Evolutionary conservation across 2,888 invertebrate species (phyloP).

Genomic region (Keiferia lycopersicella): DNA sequence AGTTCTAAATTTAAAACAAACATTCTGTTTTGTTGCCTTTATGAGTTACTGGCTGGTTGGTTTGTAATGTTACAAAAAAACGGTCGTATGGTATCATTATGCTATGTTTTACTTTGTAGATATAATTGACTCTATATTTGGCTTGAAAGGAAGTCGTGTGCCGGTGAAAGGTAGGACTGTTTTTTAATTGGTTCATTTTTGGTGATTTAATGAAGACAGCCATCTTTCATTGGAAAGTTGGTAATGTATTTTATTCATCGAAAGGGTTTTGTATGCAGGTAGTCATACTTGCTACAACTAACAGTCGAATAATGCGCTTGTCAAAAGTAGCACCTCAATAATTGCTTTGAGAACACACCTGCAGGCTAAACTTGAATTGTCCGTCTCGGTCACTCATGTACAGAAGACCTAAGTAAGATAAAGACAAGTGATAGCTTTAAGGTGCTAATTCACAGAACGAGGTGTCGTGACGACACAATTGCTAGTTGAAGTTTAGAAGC

Average conservation of each 20-base stretch:
- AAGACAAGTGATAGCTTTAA: slow-evolving; percentile 45
- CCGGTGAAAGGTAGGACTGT: slow-evolving; percentile 20
- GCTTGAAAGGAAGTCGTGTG: slow-evolving; percentile 34
- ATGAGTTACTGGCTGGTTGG: slow-evolving; percentile 47
- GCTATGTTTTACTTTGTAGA: neutral
- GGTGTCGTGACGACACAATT: slow-evolving; percentile 31
- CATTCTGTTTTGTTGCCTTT: slow-evolving; percentile 61
- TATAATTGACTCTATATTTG: slow-evolving; percentile 40
- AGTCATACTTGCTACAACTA: slow-evolving; percentile 5
- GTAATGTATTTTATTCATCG: neutral
- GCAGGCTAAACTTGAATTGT: slow-evolving; percentile 35
- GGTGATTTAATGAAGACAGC: slow-evolving; percentile 16
- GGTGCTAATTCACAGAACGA: slow-evolving; percentile 64
- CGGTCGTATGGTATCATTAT: neutral
- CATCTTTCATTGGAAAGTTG: slow-evolving; percentile 11
- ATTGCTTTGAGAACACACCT: slow-evolving; percentile 55
- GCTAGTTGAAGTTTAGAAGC: slow-evolving; percentile 14
- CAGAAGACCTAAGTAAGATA: slow-evolving; percentile 32
- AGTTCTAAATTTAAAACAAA: slow-evolving; percentile 76
- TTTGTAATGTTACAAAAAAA: slow-evolving; percentile 25
- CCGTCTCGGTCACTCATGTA: neutral
- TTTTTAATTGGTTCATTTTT: slow-evolving; percentile 21
- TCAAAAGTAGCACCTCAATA: slow-evolving; percentile 64
- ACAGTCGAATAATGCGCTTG: slow-evolving; percentile 49
- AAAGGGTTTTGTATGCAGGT: neutral